Evolutionary conservation across 2,888 invertebrate species (phyloP).

Genomic region (Dusona sp.): DNA sequence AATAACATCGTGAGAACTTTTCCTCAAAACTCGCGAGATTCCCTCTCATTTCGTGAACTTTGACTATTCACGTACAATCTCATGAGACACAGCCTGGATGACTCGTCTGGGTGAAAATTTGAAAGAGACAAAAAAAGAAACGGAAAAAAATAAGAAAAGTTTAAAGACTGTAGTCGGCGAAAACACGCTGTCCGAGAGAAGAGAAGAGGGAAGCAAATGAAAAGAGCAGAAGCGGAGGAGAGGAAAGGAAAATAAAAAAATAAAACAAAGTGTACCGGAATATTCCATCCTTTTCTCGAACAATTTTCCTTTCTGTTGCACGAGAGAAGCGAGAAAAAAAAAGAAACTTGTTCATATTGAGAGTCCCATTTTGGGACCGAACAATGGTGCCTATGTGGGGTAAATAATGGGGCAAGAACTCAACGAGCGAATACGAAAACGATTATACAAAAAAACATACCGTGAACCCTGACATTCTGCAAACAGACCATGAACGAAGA

Average conservation of each 20-base stretch:
- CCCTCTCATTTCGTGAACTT: background rate
- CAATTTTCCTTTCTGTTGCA: slow-evolving; percentile 16
- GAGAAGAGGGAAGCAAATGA: background rate
- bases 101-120: slow-evolving; percentile 6
- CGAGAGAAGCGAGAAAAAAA: background rate
- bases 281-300: slow-evolving; percentile 35
- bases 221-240: background rate
- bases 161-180: slow-evolving; percentile 37
- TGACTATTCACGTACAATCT: slow-evolving; percentile 19
- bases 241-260: background rate
- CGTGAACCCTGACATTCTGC: slow-evolving; percentile 52
- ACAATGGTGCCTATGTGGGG: slow-evolving; percentile 13
- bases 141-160: background rate
- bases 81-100: slow-evolving; percentile 3
- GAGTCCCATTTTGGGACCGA: slow-evolving; percentile 24
- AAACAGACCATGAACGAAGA: background rate
- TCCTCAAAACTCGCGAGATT: background rate
- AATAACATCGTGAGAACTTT: background rate
- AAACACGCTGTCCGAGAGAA: slow-evolving; percentile 29
- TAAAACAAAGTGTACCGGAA: slow-evolving; percentile 13
- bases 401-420: background rate
- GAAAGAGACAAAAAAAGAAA: background rate
- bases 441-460: slow-evolving; percentile 15
- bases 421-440: slow-evolving; percentile 13
- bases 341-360: background rate